Base-by-base conservation (phyloP, 2,797 vertebrate species). In the Myotis pilosus region DNA sequence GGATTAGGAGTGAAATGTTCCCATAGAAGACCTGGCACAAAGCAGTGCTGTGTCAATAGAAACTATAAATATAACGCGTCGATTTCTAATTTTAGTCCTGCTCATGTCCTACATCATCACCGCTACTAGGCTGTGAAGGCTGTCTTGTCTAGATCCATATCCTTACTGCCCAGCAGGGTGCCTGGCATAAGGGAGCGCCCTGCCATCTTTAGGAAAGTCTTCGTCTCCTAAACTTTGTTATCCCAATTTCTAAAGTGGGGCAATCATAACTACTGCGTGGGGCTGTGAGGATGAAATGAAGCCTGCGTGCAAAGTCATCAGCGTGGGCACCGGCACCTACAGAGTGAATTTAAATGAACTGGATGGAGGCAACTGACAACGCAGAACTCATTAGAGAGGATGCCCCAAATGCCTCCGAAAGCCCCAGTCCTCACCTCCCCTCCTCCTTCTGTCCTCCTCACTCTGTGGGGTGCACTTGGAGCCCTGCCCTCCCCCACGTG, bases 191-290 rank as follows among this genome's bases (percentile, higher is more conserved):
- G 53, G 64, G 3, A 7, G 7, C 10, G 1, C 49, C 71, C 66
- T 30, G 28, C 36, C 22, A 47, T 22, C 71, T 57, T 60, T 30
- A 49, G 41, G 47, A 62, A 83, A 64, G 25, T 4, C 22, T 80
- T 36, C 25, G 33, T 49, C 16, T 49, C 47, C 47, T 57, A 16
- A 47, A 74, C 33, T 38, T 53, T 0, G 4, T 47, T 49, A 51
- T 60, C 71, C 79, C 71, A 38, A 64, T 55, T 95, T 93, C 41
- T 62, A 66, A 92, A 91, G 33, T 4, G 5, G 33, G 22, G 20
- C 4, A 4, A n/a, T 33, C 49, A 4, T 30, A 33, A 41, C 64
- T 76, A 3, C 8, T 23, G 23, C 0, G 0, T 28, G 86, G 64
- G 12, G 60, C n/a, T 16, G 28, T 82, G 23, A 64, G 80, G 33